Conservation (phyloP, 1,140 invertebrate genomes). For the Sminthurides bifidus region DNA sequence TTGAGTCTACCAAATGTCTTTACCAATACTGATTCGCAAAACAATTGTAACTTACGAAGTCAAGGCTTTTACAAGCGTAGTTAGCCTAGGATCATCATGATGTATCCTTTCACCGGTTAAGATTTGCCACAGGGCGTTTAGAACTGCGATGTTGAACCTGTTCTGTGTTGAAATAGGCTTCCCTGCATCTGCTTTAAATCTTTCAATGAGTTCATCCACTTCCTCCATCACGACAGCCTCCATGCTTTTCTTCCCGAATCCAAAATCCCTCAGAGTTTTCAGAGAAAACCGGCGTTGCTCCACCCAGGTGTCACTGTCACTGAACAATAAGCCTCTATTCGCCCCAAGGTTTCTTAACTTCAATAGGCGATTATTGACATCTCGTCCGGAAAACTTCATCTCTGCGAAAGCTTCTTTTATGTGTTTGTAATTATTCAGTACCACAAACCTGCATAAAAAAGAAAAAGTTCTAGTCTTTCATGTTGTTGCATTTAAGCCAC, state of each 20-base stretch:
- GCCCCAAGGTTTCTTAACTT: neutral
- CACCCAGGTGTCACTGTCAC: neutral
- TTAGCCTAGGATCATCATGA: conserved; percentile 8
- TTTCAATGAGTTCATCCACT: conserved; percentile 16
- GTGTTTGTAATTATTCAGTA: conserved; percentile 9
- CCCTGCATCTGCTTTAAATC: conserved; percentile 2
- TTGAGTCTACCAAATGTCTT: neutral
- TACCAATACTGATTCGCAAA: neutral
- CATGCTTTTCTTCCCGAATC: conserved; percentile 37
- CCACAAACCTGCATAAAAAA: conserved; percentile 9
- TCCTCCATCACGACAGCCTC: conserved; percentile 35
- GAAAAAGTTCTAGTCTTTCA: no score
- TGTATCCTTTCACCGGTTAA: conserved; percentile 6
- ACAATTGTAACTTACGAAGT: neutral
- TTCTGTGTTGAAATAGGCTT: conserved; percentile 2
- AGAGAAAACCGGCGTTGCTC: conserved; percentile 1
- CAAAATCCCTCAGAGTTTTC: conserved; percentile 33
- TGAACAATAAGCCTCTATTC: neutral
- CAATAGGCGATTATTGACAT: neutral
- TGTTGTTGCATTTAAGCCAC: no score
- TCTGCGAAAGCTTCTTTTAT: conserved; percentile 8
- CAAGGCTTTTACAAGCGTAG: neutral
- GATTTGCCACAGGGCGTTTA: conserved; percentile 19
- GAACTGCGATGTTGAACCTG: conserved; percentile 12
- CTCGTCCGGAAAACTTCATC: conserved; percentile 1